phyloP scores from a whole-genome alignment of 2,113 vertebrate species.

The Centrocercus urophasianus region DNA sequence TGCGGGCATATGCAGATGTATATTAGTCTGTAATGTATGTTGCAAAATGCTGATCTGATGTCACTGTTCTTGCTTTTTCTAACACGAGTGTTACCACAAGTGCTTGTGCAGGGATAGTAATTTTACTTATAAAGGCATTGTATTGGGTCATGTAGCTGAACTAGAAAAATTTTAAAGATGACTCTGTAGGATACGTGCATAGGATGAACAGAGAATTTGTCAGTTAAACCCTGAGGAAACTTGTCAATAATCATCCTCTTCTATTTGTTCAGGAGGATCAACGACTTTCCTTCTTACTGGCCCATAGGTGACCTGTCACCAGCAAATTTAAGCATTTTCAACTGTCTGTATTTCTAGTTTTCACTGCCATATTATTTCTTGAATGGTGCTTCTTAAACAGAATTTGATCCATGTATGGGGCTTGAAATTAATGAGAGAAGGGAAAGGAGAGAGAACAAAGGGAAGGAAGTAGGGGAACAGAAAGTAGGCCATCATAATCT shows the following conservation, averaged over 20 bases:
- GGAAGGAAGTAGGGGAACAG: background rate
- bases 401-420: background rate
- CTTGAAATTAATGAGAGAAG: background rate
- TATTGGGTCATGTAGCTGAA: background rate
- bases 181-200: background rate
- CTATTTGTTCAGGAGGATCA: background rate
- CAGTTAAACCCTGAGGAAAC: background rate
- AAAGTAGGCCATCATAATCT: background rate
- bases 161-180: background rate
- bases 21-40: background rate
- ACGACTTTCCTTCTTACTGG: background rate
- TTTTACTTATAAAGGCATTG: background rate
- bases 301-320: background rate
- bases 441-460: no score
- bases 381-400: background rate
- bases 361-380: background rate
- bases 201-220: background rate
- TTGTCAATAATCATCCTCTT: background rate
- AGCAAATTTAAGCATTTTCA: background rate
- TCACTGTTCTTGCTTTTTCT: background rate
- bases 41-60: background rate
- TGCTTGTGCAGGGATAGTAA: background rate
- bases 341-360: background rate
- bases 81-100: background rate
- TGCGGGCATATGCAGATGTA: background rate